phyloP scores from a whole-genome alignment of 2,797 vertebrate genomes.

The Sylvilagus floridanus region DNA sequence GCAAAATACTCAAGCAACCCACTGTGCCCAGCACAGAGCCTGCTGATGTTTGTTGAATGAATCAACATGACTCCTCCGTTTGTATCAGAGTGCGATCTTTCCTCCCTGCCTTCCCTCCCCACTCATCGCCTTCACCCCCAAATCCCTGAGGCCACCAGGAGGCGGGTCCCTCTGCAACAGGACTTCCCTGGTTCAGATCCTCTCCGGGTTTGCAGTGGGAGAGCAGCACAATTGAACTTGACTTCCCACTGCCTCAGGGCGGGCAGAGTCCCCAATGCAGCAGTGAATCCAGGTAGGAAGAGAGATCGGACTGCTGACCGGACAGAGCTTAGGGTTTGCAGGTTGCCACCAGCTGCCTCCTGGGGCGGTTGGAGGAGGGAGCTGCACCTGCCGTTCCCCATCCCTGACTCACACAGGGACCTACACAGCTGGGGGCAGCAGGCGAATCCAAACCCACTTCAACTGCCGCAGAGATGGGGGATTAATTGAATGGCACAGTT shows the following conservation, averaged over 20 bases:
- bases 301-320: not conserved
- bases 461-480: not conserved
- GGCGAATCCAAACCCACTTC: not conserved
- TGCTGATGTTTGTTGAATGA: not conserved
- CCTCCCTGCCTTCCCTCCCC: rapidly evolving
- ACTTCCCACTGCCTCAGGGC: constrained; percentile 35
- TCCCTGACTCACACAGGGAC: not conserved
- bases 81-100: not conserved
- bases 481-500: not conserved
- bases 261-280: not conserved
- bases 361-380: not conserved
- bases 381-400: too few species aligned
- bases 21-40: not conserved
- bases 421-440: not conserved
- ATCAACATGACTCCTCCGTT: not conserved
- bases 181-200: not conserved
- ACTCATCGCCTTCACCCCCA: not conserved
- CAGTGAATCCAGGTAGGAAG: constrained; percentile 5
- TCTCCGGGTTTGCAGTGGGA: not conserved
- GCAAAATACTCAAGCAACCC: not conserved
- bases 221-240: not conserved
- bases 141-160: not conserved
- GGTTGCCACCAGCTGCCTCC: rapidly evolving
- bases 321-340: rapidly evolving
- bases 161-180: not conserved